Percentiles rank a stretch among this genome's conserved stretches.
These are phyloP conservation scores for Ginglymostoma cirratum DNA, from an alignment of 2,113 vertebrate species.

Conservation along the genomic window DNA sequence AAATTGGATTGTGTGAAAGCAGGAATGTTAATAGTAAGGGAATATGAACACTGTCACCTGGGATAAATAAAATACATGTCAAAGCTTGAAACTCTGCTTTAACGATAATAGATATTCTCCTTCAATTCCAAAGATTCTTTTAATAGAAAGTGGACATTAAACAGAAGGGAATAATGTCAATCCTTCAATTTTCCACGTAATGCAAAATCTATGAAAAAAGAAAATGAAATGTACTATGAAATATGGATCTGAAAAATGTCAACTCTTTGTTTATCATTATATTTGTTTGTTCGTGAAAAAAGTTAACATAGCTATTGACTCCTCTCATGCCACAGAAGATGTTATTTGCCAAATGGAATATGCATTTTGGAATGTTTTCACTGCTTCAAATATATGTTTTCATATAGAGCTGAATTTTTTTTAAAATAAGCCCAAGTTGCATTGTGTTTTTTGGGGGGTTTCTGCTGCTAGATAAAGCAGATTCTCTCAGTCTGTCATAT, in stretches of 20 bases:
- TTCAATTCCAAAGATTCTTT: constrained; percentile 1
- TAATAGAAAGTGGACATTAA: neutral
- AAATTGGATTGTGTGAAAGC: constrained; percentile 22
- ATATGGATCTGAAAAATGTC: neutral
- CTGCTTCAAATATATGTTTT: neutral
- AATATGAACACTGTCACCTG: constrained; percentile 10
- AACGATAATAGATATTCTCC: neutral
- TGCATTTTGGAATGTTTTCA: neutral
- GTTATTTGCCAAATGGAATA: neutral
- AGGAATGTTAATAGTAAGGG: neutral
- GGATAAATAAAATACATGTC: constrained; percentile 17
- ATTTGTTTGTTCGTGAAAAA: neutral
- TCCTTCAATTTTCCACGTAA: neutral
- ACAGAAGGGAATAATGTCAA: neutral
- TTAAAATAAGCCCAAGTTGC: too few relatives aligned
- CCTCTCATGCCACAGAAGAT: neutral
- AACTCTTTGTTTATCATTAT: neutral
- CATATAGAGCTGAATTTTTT: neutral
- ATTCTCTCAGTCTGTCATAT: too few relatives aligned
- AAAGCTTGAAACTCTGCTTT: constrained; percentile 4
- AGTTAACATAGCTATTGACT: constrained; percentile 3
- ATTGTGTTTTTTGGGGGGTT: too few relatives aligned
- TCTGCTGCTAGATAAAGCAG: too few relatives aligned
- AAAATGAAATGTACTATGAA: neutral
- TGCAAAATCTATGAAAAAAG: neutral